A percentile compares a stretch with the other conserved stretches of the same genome.
Conservation (phyloP, 2,797 vertebrate genomes). For the Muscicapa comitata region DNA sequence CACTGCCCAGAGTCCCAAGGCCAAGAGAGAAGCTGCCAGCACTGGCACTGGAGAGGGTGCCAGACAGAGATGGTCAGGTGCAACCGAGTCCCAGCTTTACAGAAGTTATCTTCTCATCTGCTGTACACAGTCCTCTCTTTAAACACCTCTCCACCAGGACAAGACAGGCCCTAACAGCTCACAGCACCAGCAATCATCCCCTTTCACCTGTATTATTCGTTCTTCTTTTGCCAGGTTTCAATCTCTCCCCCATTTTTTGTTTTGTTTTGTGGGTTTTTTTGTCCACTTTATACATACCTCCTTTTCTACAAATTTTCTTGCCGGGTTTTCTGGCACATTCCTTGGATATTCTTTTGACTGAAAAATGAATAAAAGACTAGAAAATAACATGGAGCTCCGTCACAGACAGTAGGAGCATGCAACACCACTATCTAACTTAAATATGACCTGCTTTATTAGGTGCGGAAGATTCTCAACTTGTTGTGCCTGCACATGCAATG, state of each 20-base stretch:
- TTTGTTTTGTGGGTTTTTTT: not conserved
- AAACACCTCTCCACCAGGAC: slow-evolving; percentile 55
- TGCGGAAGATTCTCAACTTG: slow-evolving; percentile 79
- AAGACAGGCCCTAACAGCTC: slow-evolving; percentile 63
- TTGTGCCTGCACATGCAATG: slow-evolving; percentile 90
- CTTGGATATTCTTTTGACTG: slow-evolving; percentile 97
- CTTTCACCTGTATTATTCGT: slow-evolving; percentile 3
- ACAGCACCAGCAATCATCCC: slow-evolving; percentile 69
- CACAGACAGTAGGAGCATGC: slow-evolving; percentile 89
- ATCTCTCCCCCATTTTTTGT: slow-evolving; percentile 36
- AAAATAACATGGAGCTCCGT: slow-evolving; percentile 97
- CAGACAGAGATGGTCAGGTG: slow-evolving; percentile 66
- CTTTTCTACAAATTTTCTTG: slow-evolving; percentile 97
- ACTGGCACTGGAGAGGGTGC: slow-evolving; percentile 63
- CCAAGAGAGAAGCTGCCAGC: slow-evolving; percentile 62
- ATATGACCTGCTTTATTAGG: slow-evolving; percentile 75
- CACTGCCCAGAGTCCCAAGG: not conserved
- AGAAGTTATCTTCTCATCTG: slow-evolving; percentile 67
- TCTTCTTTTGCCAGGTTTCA: slow-evolving; percentile 56
- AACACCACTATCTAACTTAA: slow-evolving; percentile 84
- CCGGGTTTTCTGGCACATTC: slow-evolving; percentile 95
- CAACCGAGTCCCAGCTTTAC: slow-evolving; percentile 70
- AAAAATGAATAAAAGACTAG: slow-evolving; percentile 96
- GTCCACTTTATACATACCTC: slow-evolving; percentile 89
- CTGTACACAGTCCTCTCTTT: slow-evolving; percentile 46